Evolutionary conservation across 2,113 vertebrate species (phyloP).

Genomic region (Ptyas mucosa): DNA sequence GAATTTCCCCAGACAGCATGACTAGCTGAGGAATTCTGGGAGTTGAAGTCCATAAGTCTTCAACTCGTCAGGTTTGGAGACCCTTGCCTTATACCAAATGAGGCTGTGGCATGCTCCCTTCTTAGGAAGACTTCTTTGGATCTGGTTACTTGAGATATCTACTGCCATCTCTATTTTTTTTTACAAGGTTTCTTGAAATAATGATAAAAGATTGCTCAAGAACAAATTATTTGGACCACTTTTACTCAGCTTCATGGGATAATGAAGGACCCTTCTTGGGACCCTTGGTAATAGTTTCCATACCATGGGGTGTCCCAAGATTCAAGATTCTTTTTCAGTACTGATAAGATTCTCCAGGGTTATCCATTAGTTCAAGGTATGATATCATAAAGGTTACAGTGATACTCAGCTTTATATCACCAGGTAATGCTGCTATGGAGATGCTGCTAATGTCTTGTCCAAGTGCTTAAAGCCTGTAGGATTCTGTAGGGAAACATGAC

Average conservation of each 20-base stretch:
- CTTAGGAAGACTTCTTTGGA: not conserved
- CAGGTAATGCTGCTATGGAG: not conserved
- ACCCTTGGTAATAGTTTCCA: not conserved
- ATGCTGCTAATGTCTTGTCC: not conserved
- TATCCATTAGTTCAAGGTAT: not conserved
- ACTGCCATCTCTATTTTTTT: not conserved
- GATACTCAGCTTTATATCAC: not conserved
- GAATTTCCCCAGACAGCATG: not conserved
- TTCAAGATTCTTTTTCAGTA: not conserved
- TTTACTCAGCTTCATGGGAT: not conserved
- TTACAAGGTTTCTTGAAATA: not conserved
- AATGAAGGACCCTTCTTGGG: no score
- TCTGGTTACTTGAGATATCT: not conserved
- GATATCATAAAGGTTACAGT: not conserved
- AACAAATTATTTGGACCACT: not conserved
- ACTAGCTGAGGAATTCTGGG: not conserved
- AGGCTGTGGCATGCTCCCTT: not conserved
- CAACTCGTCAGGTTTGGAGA: not conserved
- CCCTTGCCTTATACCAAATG: not conserved
- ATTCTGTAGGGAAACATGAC: not conserved
- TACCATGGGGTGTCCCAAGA: not conserved
- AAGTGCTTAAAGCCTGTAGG: not conserved
- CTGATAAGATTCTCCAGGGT: not conserved
- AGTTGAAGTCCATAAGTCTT: not conserved
- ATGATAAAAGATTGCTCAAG: not conserved